Evolutionary conservation across 2,888 invertebrate species (phyloP).

Genomic region (Dynastes tityus): DNA sequence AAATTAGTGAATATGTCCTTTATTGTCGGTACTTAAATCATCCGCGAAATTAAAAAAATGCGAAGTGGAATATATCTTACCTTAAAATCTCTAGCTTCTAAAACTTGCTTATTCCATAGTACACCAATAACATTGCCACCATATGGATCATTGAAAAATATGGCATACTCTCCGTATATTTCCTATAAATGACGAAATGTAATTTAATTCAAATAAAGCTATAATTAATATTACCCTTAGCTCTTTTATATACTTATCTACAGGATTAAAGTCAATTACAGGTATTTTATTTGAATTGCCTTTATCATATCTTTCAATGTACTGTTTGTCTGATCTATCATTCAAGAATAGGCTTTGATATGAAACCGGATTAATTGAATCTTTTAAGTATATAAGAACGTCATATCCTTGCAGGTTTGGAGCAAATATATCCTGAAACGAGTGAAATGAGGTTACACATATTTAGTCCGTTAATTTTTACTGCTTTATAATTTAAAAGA

Average conservation of each 20-base stretch:
- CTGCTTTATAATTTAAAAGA: conserved; percentile 21
- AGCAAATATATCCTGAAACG: conserved; percentile 72
- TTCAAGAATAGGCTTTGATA: conserved; percentile 66
- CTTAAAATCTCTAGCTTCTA: conserved; percentile 80
- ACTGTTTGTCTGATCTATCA: conserved; percentile 18
- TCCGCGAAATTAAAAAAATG: conserved; percentile 36
- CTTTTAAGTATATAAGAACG: conserved; percentile 80
- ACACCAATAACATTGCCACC: conserved; percentile 91
- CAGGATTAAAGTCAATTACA: conserved; percentile 84
- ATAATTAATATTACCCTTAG: conserved; percentile 76
- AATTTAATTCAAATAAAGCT: conserved; percentile 6
- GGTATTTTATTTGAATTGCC: conserved; percentile 72
- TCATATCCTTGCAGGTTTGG: conserved; percentile 83
- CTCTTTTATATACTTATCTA: conserved; percentile 80
- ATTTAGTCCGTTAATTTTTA: background rate
- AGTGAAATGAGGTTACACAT: conserved; percentile 23
- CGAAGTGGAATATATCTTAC: conserved; percentile 61
- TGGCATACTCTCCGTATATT: conserved; percentile 82
- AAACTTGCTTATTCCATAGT: conserved; percentile 84
- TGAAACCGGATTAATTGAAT: conserved; percentile 69
- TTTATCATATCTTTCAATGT: conserved; percentile 40
- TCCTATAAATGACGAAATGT: conserved; percentile 71
- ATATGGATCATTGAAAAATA: conserved; percentile 91
- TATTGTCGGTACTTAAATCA: too few species aligned
- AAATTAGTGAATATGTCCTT: too few species aligned